A percentile compares a stretch with the other conserved stretches of the same genome.
Conservation (phyloP, 2,113 vertebrate species). For the Spilogale gracilis region DNA sequence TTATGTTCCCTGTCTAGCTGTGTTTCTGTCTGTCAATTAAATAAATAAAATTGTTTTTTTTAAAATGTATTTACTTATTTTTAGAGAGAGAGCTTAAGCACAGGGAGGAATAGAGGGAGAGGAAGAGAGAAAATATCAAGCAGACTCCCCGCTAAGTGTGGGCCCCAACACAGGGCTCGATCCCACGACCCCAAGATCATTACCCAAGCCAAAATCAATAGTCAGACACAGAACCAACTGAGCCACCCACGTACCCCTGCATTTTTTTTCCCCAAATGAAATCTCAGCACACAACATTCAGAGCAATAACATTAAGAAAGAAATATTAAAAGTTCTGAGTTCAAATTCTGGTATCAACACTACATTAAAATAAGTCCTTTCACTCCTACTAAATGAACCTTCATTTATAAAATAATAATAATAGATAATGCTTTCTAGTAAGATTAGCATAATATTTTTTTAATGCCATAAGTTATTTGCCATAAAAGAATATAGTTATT, state of each 20-base stretch:
- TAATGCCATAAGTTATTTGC: background rate
- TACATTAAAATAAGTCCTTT: background rate
- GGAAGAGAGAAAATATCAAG: background rate
- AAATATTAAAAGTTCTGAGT: background rate
- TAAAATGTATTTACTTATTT: background rate
- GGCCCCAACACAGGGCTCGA: background rate
- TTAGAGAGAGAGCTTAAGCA: background rate
- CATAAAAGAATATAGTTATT: conserved; percentile 22
- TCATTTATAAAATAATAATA: background rate
- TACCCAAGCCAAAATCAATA: background rate
- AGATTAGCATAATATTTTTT: background rate
- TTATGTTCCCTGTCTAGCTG: no score
- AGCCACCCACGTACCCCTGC: background rate
- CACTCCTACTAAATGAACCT: background rate
- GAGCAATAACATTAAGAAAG: background rate
- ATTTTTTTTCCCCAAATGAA: background rate
- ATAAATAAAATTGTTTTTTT: no score
- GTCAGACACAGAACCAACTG: background rate
- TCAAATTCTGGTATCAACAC: background rate
- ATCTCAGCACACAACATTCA: background rate
- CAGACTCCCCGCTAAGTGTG: background rate
- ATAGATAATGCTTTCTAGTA: background rate
- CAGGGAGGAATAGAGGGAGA: background rate
- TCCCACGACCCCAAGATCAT: background rate
- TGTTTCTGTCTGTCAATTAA: no score